phyloP scores from a whole-genome alignment of 2,888 invertebrate species.

The Hyalella azteca region DNA sequence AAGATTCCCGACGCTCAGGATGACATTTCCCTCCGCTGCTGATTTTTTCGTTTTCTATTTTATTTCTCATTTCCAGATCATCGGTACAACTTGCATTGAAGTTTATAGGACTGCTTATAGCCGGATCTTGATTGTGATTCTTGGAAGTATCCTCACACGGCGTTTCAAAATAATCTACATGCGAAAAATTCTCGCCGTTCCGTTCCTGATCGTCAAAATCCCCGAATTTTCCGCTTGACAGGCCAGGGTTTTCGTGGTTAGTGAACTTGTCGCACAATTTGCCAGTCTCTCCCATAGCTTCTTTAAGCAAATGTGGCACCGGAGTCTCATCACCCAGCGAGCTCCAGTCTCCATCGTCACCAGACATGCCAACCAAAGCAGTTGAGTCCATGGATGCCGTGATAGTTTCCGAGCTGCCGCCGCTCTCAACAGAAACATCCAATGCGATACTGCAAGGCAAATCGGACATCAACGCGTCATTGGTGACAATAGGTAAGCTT shows the following conservation, averaged over 20 bases:
- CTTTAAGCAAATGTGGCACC: slow-evolving; percentile 50
- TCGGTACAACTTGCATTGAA: too few species aligned
- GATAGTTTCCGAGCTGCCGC: slow-evolving; percentile 56
- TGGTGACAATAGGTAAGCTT: too few species aligned
- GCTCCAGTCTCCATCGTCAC: neutral
- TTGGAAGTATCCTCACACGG: too few species aligned
- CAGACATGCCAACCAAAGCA: neutral
- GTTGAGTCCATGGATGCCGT: slow-evolving; percentile 52
- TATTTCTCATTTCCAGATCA: too few species aligned
- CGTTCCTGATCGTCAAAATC: too few species aligned
- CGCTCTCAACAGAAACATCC: slow-evolving; percentile 57
- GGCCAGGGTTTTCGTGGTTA: neutral
- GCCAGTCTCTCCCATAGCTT: slow-evolving; percentile 45
- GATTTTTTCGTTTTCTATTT: too few species aligned
- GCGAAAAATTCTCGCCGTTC: too few species aligned
- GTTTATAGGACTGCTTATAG: too few species aligned
- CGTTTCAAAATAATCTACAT: too few species aligned
- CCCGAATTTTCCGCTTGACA: neutral
- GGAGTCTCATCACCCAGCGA: slow-evolving; percentile 40
- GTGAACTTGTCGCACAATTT: neutral
- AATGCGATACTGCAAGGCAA: slow-evolving; percentile 25
- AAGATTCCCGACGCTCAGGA: neutral
- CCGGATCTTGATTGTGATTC: too few species aligned
- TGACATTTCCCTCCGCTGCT: too few species aligned
- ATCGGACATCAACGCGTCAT: neutral